A percentile compares a stretch with the other conserved stretches of the same genome.
phyloP scores from a whole-genome alignment of 2,113 vertebrate species.

The Chrysemys picta region DNA sequence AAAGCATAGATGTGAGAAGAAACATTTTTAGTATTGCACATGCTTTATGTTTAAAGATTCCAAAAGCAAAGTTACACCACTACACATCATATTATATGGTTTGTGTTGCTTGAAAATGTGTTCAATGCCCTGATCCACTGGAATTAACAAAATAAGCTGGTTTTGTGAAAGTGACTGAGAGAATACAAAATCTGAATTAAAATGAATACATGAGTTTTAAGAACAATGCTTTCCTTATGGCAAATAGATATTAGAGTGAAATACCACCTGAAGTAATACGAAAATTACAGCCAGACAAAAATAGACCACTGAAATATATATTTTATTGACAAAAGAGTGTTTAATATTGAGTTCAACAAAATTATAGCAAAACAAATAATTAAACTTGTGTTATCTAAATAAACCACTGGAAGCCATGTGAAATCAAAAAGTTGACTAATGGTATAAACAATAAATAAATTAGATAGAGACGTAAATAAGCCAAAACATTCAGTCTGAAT shows the following conservation, averaged over 20 bases:
- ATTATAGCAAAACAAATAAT: neutral
- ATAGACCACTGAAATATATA: neutral
- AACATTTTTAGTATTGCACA: neutral
- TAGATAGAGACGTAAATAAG: neutral
- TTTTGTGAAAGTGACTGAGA: neutral
- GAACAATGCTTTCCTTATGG: neutral
- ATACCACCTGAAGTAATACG: neutral
- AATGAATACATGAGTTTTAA: neutral
- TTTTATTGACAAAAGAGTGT: neutral
- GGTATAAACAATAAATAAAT: neutral
- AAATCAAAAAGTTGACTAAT: conserved; percentile 22
- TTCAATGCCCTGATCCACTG: neutral
- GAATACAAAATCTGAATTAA: neutral
- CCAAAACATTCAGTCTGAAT: neutral
- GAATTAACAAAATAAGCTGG: neutral
- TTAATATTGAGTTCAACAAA: conserved; percentile 6
- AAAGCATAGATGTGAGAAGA: neutral
- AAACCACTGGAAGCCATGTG: neutral
- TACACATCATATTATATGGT: neutral
- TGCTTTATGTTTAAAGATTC: neutral
- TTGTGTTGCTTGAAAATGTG: neutral
- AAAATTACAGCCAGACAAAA: neutral
- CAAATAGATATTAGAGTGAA: neutral
- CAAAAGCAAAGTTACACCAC: neutral
- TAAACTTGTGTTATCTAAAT: neutral